Conservation (phyloP, 2,888 invertebrate species). For the Tetragonisca angustula region DNA sequence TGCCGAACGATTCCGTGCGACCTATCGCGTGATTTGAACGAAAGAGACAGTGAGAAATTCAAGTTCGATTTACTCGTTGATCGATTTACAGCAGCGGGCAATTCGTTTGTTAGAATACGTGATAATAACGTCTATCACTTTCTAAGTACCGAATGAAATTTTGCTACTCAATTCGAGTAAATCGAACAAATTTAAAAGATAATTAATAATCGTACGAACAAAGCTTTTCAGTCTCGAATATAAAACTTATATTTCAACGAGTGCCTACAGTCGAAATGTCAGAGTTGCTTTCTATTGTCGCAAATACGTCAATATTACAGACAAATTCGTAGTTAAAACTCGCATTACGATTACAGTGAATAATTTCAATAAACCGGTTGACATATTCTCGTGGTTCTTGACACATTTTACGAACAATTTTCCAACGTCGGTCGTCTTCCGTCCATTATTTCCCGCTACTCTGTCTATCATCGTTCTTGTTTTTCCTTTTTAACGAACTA, state of each 20-base stretch:
- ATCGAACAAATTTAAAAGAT: neutral
- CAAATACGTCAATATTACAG: neutral
- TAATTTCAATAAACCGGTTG: no score
- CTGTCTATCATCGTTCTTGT: neutral
- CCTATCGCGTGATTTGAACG: neutral
- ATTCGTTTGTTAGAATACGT: neutral
- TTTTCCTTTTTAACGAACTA: neutral
- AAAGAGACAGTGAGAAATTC: neutral
- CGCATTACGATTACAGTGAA: neutral
- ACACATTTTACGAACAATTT: slow-evolving; percentile 45
- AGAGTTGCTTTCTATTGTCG: neutral
- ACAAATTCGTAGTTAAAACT: neutral
- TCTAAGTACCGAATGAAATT: no score
- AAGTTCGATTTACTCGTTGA: neutral
- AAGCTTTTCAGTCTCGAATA: no score
- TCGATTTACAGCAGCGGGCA: no score
- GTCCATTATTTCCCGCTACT: neutral
- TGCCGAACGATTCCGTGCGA: neutral
- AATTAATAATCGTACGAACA: neutral
- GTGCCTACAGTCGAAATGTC: no score
- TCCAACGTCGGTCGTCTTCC: neutral
- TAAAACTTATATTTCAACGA: no score
- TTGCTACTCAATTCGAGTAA: neutral
- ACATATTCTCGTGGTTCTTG: slow-evolving; percentile 40
- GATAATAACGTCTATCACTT: no score